A percentile compares a stretch with the other conserved stretches of the same genome.
Evolutionary conservation across 2,113 vertebrate genomes (phyloP).

Genomic region (Poicephalus gulielmi): DNA sequence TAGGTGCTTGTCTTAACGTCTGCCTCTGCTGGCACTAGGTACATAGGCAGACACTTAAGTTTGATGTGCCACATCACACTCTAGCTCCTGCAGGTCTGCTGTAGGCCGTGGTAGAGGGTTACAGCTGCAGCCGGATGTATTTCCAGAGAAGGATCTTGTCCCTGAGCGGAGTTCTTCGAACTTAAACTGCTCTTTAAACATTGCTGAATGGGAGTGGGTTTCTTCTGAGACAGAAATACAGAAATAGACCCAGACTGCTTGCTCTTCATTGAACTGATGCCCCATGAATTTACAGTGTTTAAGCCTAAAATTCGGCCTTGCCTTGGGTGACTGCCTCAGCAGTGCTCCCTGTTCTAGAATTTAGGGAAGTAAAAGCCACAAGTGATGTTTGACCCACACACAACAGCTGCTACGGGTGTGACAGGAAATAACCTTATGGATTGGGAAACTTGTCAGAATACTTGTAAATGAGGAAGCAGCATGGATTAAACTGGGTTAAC

Average conservation of each 20-base stretch:
- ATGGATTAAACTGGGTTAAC: neutral
- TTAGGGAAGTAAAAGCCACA: neutral
- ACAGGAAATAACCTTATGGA: neutral
- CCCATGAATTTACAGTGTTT: neutral
- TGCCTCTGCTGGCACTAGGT: neutral
- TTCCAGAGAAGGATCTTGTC: neutral
- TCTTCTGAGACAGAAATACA: neutral
- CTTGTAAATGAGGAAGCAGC: neutral
- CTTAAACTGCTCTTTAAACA: neutral
- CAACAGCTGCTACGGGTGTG: accelerated
- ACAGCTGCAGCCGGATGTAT: neutral
- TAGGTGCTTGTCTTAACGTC: neutral
- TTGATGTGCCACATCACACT: neutral
- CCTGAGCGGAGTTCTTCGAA: neutral
- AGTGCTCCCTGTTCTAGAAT: neutral
- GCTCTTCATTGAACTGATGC: neutral
- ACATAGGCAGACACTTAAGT: neutral
- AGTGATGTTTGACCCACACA: neutral
- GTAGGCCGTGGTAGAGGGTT: neutral
- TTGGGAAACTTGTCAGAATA: neutral
- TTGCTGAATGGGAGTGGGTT: neutral
- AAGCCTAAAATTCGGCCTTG: neutral
- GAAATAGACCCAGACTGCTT: neutral
- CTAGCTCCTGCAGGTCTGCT: neutral
- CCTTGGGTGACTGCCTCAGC: neutral